These are phyloP conservation scores for Leptocoma aspasia DNA, from an alignment of 2,113 vertebrate genomes.

Conservation along the genomic window DNA sequence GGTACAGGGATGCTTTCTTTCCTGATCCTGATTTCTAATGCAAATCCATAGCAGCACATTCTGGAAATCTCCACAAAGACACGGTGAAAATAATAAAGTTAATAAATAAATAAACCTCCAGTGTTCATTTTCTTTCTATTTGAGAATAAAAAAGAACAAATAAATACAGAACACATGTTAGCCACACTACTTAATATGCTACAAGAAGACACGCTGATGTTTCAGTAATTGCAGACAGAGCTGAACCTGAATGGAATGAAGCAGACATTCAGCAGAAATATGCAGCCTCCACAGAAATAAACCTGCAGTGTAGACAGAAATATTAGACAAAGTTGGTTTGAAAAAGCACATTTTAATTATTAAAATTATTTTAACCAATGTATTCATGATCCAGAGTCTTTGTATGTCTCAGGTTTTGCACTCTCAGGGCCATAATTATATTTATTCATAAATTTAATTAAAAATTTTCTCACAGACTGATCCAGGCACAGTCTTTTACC, in stretches of 20 bases:
- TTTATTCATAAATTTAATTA: background rate
- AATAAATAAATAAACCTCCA: background rate
- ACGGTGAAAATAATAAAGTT: rapidly evolving
- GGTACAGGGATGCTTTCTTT: background rate
- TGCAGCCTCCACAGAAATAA: background rate
- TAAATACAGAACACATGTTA: background rate
- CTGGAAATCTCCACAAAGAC: background rate
- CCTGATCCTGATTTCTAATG: background rate
- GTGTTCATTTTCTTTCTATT: background rate
- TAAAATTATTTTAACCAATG: background rate
- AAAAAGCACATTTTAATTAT: background rate
- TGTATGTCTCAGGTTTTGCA: background rate
- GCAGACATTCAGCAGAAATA: background rate
- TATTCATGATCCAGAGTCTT: background rate
- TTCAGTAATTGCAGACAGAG: background rate
- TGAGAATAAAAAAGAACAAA: background rate
- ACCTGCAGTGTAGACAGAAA: background rate
- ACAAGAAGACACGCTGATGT: background rate
- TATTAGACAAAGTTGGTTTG: background rate
- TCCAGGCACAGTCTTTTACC: background rate
- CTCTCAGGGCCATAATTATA: background rate
- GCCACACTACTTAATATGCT: background rate
- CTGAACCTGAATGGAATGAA: background rate
- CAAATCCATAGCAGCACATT: background rate
- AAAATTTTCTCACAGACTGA: background rate